Conservation (phyloP, 2,888 invertebrate species). For the Amiota mariae region DNA sequence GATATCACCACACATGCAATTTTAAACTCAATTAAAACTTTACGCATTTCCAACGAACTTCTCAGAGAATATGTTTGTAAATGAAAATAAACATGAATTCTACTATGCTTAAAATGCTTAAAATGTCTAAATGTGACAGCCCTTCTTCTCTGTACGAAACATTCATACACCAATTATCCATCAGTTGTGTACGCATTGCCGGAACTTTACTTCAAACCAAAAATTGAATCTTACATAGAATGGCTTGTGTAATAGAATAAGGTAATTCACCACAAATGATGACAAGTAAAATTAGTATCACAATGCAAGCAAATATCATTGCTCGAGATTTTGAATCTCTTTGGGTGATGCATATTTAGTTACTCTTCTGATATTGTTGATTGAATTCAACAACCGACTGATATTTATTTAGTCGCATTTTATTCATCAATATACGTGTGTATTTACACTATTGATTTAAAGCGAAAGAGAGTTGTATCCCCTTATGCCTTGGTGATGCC, state of each 20-base stretch:
- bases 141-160: too few relatives aligned
- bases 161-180: too few relatives aligned
- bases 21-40: conserved; percentile 71
- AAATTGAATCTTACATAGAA: background rate
- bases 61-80: background rate
- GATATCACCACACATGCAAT: conserved; percentile 56
- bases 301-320: background rate
- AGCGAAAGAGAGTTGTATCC: too few relatives aligned
- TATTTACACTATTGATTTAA: too few relatives aligned
- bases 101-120: too few relatives aligned
- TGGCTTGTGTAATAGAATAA: background rate
- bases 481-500: too few relatives aligned
- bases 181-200: too few relatives aligned
- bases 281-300: background rate
- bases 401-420: too few relatives aligned
- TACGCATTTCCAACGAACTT: conserved; percentile 48
- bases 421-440: too few relatives aligned
- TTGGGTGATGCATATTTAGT: background rate
- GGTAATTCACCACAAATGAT: background rate
- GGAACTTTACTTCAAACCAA: too few relatives aligned
- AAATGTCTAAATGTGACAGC: too few relatives aligned
- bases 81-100: background rate
- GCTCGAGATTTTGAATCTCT: background rate
- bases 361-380: background rate
- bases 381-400: background rate